A percentile compares a stretch with the other conserved stretches of the same genome.
phyloP scores from a whole-genome alignment of 2,797 vertebrate species.

The Protosalanx chinensis region DNA sequence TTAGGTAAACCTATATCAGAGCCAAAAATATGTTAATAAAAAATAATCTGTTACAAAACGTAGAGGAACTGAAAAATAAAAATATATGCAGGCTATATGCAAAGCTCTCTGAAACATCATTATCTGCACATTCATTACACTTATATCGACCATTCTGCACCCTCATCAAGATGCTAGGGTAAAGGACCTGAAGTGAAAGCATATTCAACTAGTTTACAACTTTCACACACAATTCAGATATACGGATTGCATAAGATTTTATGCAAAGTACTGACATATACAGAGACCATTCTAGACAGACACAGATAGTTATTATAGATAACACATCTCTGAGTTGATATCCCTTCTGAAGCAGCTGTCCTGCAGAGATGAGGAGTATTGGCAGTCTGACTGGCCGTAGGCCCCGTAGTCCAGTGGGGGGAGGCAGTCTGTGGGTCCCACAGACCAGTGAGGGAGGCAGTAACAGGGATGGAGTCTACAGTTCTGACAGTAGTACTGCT shows the following conservation, averaged over 20 bases:
- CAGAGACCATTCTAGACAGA: neutral
- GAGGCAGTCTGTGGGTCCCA: constrained; percentile 57
- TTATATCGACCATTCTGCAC: constrained; percentile 1
- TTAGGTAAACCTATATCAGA: too few relatives aligned
- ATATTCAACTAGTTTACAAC: neutral
- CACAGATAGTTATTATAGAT: constrained; percentile 69
- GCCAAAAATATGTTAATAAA: constrained; percentile 2
- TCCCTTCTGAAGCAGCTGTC: constrained; percentile 79
- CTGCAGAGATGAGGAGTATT: constrained; percentile 57
- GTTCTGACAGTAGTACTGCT: constrained; percentile 72
- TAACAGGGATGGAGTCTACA: constrained; percentile 61
- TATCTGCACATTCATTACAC: constrained; percentile 1
- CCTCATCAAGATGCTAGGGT: neutral
- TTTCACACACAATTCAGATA: neutral
- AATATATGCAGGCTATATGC: neutral
- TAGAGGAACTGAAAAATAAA: constrained; percentile 10
- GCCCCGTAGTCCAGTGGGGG: constrained; percentile 58
- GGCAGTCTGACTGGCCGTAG: constrained; percentile 73
- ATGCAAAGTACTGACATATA: neutral
- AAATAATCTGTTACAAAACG: constrained; percentile 25
- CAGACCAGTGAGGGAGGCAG: constrained; percentile 66
- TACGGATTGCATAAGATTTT: neutral
- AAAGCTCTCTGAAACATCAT: constrained; percentile 13
- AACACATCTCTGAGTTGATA: constrained; percentile 79
- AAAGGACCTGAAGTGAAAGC: neutral